Evolutionary conservation across 1,140 invertebrate species (phyloP), one percentile per base, ranked within the genome.

Genomic region (Polyergus mexicanus): DNA sequence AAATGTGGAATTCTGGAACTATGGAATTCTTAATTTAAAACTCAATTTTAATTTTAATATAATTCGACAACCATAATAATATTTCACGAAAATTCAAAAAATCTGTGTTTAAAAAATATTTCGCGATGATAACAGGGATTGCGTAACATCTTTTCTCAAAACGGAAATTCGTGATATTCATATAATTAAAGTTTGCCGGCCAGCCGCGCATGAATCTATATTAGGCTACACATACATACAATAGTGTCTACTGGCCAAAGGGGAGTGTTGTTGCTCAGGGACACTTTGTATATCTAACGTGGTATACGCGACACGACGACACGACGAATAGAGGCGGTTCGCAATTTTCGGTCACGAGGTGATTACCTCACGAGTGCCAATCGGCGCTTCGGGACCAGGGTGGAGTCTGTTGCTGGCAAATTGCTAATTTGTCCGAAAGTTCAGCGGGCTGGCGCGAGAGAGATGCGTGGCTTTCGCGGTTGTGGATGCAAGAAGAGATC

Each of bases 381-480:
- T 89, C 88, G 88, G 38, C 60, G 74, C 28, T 28, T 35, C 19
- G 85, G 71, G 77, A 69, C 13, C 88, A 71, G 60, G 84, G 78
- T 68, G 85, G 66, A 84, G 85, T 62, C 85, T 87, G 88, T 75
- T 65, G 88, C 77, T 90, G 88, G 89, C 89, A 87, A 89, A 87
- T 90, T 89, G 89, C 88, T 90, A 90, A 87, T 90, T 90, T 90
- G 88, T 76, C 78, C 63, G 78, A 87, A 89, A 90, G 75, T 89
- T 89, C 32, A 63, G 32, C 74, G 62, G 69, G 44, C 62, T 16
- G 87, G 86, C 65, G 47, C 60, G 60, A 62, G 44, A 56, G 78
- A 71, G 47, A 44, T 35, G 84, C 68, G 78, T 62, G 58, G 69
- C 74, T 78, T 51, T 80, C 66, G 72, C 35, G 74, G 66, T 78